Percentiles rank a stretch among this genome's conserved stretches.
Evolutionary conservation across 2,797 vertebrate genomes (phyloP).

Genomic region (Gorsachius magnificus): DNA sequence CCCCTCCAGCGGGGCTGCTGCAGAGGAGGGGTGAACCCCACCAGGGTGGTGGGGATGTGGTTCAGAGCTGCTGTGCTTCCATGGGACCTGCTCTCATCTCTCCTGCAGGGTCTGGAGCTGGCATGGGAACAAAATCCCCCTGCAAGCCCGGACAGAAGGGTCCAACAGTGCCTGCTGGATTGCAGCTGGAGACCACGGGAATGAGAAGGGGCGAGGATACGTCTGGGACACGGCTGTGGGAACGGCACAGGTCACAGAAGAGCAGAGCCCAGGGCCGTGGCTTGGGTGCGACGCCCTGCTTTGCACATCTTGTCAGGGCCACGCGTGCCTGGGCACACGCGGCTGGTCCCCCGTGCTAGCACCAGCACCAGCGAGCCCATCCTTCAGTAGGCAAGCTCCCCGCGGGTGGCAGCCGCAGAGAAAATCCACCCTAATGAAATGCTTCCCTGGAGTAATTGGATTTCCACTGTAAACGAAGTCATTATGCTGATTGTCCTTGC

Average conservation of each 20-base stretch:
- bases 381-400: fast-evolving
- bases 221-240: not conserved
- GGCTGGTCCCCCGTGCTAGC: not conserved
- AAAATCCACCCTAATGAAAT: conserved; percentile 8
- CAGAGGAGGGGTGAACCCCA: not conserved
- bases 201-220: not conserved
- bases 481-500: not conserved
- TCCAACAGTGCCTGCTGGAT: not conserved
- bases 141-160: not conserved
- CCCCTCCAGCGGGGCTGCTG: not conserved
- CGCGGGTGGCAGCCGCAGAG: not conserved
- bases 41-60: not conserved
- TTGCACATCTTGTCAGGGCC: not conserved
- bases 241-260: not conserved
- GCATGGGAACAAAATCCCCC: not conserved
- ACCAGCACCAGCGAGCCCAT: fast-evolving
- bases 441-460: conserved; percentile 8
- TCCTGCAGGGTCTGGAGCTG: too few species aligned
- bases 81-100: not conserved
- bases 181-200: not conserved
- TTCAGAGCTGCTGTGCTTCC: not conserved
- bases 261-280: not conserved
- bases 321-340: fast-evolving
- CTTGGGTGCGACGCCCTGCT: not conserved
- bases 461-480: not conserved